phyloP scores from a whole-genome alignment of 1,140 invertebrate species.

The Bombus affinis region DNA sequence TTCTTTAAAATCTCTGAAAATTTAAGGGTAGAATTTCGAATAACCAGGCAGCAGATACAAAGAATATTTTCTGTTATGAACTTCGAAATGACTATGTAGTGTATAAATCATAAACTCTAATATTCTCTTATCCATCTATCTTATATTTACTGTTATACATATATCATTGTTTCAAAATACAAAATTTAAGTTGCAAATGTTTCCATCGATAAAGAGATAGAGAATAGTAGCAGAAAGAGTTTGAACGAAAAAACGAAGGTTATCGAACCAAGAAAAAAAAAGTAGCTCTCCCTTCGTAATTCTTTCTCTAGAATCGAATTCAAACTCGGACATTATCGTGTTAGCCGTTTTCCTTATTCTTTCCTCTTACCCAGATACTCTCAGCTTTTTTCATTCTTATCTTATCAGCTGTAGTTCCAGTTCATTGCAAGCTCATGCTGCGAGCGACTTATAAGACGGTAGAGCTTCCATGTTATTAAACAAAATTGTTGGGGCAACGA shows the following conservation, averaged over 20 bases:
- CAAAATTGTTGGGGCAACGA: constrained; percentile 12
- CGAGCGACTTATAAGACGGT: background rate
- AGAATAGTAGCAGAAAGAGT: background rate
- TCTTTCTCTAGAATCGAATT: constrained; percentile 16
- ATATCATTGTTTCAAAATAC: too few relatives aligned
- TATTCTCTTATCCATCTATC: background rate
- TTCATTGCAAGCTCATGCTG: constrained; percentile 15
- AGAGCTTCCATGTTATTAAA: constrained; percentile 40
- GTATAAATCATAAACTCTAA: background rate
- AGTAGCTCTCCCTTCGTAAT: background rate
- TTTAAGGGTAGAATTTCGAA: background rate
- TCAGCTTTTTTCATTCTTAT: constrained; percentile 25
- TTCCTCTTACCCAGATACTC: background rate
- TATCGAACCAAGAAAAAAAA: background rate
- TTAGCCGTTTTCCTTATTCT: background rate
- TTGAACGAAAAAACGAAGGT: background rate
- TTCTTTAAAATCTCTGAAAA: background rate
- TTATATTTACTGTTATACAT: background rate
- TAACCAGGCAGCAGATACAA: background rate
- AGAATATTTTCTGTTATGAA: background rate
- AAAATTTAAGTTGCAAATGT: background rate
- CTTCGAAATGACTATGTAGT: background rate
- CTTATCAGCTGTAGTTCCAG: constrained; percentile 32
- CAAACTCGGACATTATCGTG: constrained; percentile 25
- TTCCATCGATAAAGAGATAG: background rate